Base-by-base conservation (phyloP, 2,113 vertebrate species). In the Symphodus melops region DNA sequence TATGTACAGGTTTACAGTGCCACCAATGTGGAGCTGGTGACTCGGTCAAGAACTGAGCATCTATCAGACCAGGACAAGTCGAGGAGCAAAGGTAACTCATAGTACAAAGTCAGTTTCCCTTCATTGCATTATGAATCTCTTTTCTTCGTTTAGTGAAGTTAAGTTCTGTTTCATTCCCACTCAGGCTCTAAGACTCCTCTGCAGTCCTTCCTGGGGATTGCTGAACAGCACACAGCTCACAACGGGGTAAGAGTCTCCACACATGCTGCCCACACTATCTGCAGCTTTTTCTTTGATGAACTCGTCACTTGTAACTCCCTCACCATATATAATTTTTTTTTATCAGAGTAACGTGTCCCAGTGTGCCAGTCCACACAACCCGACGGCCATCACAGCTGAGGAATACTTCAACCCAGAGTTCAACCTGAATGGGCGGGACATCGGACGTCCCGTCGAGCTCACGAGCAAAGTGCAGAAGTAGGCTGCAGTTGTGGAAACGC, bases 11-110 rank as follows among this genome's bases (percentile, higher is more conserved):
- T 95, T 80, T 95, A 93, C 89, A 94, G 95, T 55, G 95, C 95
- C 21, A 94, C 90, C 65, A 95, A 95, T 49, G 95, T 95, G 75
- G 95, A 95, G 87, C 82, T 95, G 63, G 95, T 95, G 79, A 95
- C 95, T 28, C 91, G 94, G 33, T 94, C 95, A 36, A 91, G 95
- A 77, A 95, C 94, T 3, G 95, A 95, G 68, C 95, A 95, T 86
- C 91, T 95, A 0, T 95, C 95, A 56, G 95, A 95, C 89, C 95
- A 95, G 85, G 95, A 95, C 82, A 95, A 95, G 86, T 93, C 91
- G 2, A 91, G 88, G 73, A 94, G 91, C 90, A 95, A 94, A 94
- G 95, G 95, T 95, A 48, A 44, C 42, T 14, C 42, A 44, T 44
- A 5, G 14, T 44, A 14, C 12, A 44, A 44, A 44, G 42, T 44